Conservation (phyloP, 30 jellyfish, hydroid and myxozoan genomes). For the Mastigias papua region DNA sequence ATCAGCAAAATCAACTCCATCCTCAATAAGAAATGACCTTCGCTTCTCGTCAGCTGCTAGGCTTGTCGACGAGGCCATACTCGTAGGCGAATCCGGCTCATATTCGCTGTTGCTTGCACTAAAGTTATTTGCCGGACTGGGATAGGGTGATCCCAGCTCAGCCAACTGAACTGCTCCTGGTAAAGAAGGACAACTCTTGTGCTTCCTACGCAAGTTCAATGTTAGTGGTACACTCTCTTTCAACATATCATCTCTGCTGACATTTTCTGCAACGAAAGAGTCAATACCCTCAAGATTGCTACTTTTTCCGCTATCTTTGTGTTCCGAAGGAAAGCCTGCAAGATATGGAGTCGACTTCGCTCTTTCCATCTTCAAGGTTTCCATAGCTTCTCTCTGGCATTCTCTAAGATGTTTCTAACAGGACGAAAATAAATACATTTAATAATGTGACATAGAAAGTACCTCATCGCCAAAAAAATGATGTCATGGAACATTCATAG, state of each 20-base stretch:
- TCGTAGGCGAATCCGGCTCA: conserved; percentile 32
- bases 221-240: neutral
- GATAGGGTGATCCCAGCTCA: conserved; percentile 9
- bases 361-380: conserved; percentile 8
- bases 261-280: neutral
- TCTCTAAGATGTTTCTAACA: conserved; percentile 23
- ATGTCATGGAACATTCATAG: too few relatives aligned
- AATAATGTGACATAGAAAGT: too few relatives aligned
- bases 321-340: neutral
- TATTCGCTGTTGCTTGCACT: conserved; percentile 49
- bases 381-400: neutral
- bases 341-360: conserved; percentile 55
- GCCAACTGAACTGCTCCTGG: neutral
- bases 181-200: conserved; percentile 69
- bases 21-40: neutral
- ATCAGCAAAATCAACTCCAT: conserved; percentile 10
- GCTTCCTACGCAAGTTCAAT: conserved; percentile 3
- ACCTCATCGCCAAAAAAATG: too few relatives aligned
- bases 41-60: conserved; percentile 6
- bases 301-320: neutral
- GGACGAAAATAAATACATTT: too few relatives aligned
- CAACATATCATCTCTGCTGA: neutral
- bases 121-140: conserved; percentile 9
- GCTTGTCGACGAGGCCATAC: conserved; percentile 57
- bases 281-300: too few relatives aligned